Conservation (phyloP, 2,113 vertebrate species). For the Oplegnathus fasciatus region DNA sequence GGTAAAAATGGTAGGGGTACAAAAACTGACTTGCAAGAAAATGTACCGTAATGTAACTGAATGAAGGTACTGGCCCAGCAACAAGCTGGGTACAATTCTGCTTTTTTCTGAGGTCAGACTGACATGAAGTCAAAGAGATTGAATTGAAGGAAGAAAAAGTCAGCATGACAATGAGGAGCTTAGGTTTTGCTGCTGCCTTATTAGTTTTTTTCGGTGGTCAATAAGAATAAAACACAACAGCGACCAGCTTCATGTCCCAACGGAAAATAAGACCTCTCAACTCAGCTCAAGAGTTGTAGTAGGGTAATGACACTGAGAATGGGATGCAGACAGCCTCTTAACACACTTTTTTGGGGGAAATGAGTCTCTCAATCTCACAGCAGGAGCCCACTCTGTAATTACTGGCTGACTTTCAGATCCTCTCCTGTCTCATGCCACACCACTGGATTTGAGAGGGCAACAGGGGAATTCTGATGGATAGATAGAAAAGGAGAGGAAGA, state of each 20-base stretch:
- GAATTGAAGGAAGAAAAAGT: conserved; percentile 4
- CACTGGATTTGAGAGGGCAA: conserved; percentile 42
- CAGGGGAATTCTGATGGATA: conserved; percentile 48
- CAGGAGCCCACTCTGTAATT: conserved; percentile 66
- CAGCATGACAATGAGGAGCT: not conserved
- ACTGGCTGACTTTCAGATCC: conserved; percentile 59
- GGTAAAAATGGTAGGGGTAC: not conserved
- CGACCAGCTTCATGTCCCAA: conserved; percentile 15
- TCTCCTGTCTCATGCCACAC: conserved; percentile 46
- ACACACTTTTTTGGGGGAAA: conserved; percentile 45
- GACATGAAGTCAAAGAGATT: conserved; percentile 23
- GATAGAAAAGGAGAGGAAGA: conserved; percentile 23
- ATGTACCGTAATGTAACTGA: not conserved
- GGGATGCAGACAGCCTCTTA: conserved; percentile 44
- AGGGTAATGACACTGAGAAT: conserved; percentile 30
- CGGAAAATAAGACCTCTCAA: not conserved
- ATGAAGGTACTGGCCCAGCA: not conserved
- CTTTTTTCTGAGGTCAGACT: not conserved
- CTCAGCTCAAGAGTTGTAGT: conserved; percentile 16
- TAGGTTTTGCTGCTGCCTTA: not conserved
- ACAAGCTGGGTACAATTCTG: not conserved
- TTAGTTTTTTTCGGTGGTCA: conserved; percentile 18
- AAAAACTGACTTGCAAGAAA: not conserved
- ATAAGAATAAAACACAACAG: conserved; percentile 39
- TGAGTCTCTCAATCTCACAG: conserved; percentile 66